A percentile compares a stretch with the other conserved stretches of the same genome.
Evolutionary conservation across 2,797 vertebrate genomes (phyloP).

Genomic region (Pseudomugil tenellus): DNA sequence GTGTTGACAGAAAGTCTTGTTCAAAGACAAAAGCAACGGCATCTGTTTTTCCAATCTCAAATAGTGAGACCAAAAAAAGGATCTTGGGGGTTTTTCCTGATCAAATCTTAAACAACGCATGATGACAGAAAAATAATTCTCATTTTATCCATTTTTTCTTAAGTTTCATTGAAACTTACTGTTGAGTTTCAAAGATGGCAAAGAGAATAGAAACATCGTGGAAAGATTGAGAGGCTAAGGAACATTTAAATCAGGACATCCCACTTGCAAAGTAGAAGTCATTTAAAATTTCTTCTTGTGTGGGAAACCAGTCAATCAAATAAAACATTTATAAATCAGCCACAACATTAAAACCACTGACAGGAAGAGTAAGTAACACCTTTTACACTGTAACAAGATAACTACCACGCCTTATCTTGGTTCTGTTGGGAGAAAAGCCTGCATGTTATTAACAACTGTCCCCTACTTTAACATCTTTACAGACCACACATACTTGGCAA

Average conservation of each 20-base stretch:
- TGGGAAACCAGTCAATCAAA: background rate
- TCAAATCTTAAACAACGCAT: background rate
- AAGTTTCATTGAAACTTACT: constrained; percentile 22
- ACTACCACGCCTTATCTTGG: background rate
- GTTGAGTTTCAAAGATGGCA: constrained; percentile 23
- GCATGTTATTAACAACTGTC: background rate
- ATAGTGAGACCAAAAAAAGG: background rate
- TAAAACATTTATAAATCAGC: background rate
- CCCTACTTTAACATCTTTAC: background rate
- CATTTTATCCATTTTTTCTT: too few relatives aligned
- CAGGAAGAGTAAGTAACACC: background rate
- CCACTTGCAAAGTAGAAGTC: background rate
- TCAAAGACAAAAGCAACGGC: background rate
- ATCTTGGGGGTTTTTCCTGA: background rate
- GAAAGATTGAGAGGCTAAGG: constrained; percentile 5
- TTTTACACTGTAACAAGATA: too few relatives aligned
- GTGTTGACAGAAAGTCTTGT: background rate
- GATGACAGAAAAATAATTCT: too few relatives aligned
- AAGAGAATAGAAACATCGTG: constrained; percentile 31
- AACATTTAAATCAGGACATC: constrained; percentile 48
- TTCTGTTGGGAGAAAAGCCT: background rate
- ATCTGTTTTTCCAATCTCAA: background rate
- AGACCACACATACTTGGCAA: background rate
- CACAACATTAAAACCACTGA: background rate
- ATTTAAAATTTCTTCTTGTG: background rate